Evolutionary conservation across 1,140 invertebrate species (phyloP), one percentile per base, ranked within the genome.

Genomic region (Steinernema khuongi): DNA sequence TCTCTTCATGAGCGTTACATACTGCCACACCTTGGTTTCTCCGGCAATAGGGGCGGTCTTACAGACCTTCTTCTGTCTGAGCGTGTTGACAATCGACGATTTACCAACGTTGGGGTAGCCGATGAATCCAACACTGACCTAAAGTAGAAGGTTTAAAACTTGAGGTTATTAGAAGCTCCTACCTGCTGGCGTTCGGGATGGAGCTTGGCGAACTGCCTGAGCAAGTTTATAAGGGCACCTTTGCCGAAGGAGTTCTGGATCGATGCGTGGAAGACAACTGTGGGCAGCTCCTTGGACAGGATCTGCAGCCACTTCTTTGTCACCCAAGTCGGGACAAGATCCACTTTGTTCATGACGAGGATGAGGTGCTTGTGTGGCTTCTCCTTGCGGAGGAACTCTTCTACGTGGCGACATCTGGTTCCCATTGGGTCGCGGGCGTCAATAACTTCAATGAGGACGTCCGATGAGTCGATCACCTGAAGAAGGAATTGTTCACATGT

Each of bases 101-200:
- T 99, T 99, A 0, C 97, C 97, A 14, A 94, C 94, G 89, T 99
- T 99, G 1, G 97, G 97, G 87, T 99, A 99, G 0, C 97, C 97
- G 85, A 99, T 97, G 74, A 99, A 93, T 17, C 96, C 97, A 70
- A 99, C 93, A 86, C 94, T 97, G 41, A 99, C 99, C 88, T 99
- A 94, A 84, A 97, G 26, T 2, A 7, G 50, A 11, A 17, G 4
- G 11, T 22, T 2, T 1, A 29, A 29, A 2, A 73, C 17, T 17
- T 76, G 14, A 76, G 60, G n/a, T 29, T 14, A 75, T 4, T 76
- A 29, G 75, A 29, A 18, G 7, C n/a, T 72, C 7, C 22, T 36
- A 83, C 79, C 74, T 82, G 81, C 69, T 81, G 73, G 22, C 71
- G 36, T 26, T 75, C 77, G n/a, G 71, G 77, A 32, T 79, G 80